Conservation (phyloP, 2,113 vertebrate species). For the Potamarius usumacintae region DNA sequence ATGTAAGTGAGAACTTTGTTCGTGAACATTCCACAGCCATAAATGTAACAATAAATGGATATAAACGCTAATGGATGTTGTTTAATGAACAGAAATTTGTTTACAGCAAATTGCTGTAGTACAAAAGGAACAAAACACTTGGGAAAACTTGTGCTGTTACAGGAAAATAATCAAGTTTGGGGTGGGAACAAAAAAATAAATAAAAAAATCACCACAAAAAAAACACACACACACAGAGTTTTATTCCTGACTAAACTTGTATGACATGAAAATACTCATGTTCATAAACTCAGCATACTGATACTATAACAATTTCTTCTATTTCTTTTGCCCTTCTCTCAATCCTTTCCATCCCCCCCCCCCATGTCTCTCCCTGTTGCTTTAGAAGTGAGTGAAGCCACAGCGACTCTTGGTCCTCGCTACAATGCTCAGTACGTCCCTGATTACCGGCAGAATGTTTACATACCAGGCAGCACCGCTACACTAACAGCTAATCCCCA, state of each 20-base stretch:
- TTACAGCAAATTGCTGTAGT: not conserved
- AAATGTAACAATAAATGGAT: not conserved
- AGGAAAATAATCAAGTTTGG: not conserved
- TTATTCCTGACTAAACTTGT: not conserved
- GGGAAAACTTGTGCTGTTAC: not conserved
- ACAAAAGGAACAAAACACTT: not conserved
- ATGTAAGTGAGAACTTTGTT: not conserved
- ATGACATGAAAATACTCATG: not conserved
- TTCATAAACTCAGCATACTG: not conserved
- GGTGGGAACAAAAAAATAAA: not conserved
- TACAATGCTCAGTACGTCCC: constrained; percentile 96
- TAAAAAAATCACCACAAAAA: not conserved
- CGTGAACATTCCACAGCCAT: not conserved
- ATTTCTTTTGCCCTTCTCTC: not conserved
- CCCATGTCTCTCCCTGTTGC: constrained; percentile 47
- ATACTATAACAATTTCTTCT: not conserved
- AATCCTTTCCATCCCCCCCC: not conserved
- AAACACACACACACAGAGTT: not conserved
- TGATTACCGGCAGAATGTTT: constrained; percentile 96
- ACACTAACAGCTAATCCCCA: constrained; percentile 86
- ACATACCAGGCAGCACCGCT: constrained; percentile 95
- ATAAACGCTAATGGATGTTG: not conserved
- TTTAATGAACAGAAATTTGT: not conserved
- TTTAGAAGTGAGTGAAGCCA: constrained; percentile 86
- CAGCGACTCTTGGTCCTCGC: constrained; percentile 85